Evolutionary conservation across 2,113 vertebrate species (phyloP).

Genomic region (western clawed frog (Xenopus tropicalis)): UCB_Xtro_10.0 CM004445.2:46726501-46727000

Average conservation of each 20-base stretch:
- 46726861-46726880: too few species aligned
- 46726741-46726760: neutral
- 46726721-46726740: conserved; percentile 19
- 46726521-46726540: conserved; percentile 45
- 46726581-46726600: conserved; percentile 60
- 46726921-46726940: too few species aligned
- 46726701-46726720: conserved; percentile 19
- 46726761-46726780: too few species aligned
- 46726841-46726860: too few species aligned
- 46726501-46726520: neutral
- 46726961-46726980: too few species aligned
- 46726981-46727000: too few species aligned
- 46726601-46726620: conserved; percentile 65
- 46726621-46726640: conserved; percentile 58
- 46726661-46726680: conserved; percentile 46
- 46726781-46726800: too few species aligned
- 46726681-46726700: conserved; percentile 49
- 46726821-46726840: too few species aligned
- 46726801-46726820: too few species aligned
- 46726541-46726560: conserved; percentile 58
- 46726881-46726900: too few species aligned
- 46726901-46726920: too few species aligned
- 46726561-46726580: conserved; percentile 62
- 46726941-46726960: too few species aligned
- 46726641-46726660: conserved; percentile 13